Base-by-base conservation (phyloP, 2,888 invertebrate genomes). In the Dryobota labecula region DNA sequence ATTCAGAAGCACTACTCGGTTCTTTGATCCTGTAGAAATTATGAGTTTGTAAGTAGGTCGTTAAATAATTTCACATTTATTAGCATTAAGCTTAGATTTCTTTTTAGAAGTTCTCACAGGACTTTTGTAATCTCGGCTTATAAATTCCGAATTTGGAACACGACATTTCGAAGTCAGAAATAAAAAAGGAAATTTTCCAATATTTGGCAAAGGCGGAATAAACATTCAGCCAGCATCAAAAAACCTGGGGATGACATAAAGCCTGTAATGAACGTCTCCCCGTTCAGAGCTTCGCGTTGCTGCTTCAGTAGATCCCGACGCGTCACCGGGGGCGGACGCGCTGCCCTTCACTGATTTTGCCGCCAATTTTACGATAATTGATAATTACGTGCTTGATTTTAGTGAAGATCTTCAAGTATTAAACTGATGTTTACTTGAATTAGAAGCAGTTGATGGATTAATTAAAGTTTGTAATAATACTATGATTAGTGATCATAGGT, bases 321-420 rank as follows among this genome's bases (percentile, higher is more conserved):
- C 63, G 63, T 76, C 68, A 73, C 9, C 33, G 81, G 70, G 87
- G 63, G 71, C 53, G 81, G 88, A 68, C 88, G 91, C 80, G 84
- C 73, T 73, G 70, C 70, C 38, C 49, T 38, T 58, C 61, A 8
- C 36, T 62, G 76, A 79, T 66, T 88, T 90, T 91, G 83, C 91
- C 92, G 92, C 92, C 89, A 90, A 90, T 86, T 84, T 90, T 88
- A 87, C 90, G 84, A 82, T 72, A 62, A 73, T 69, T 70, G 30
- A 24, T 60, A 60, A 68, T 69, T 60, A 70, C 54, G 49, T 47
- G 20, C 9, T 70, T 18, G 8, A 27, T 24, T 8, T 49, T 45
- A 8, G 15, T 67, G 20, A 38, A 60, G 11, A 53, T 80, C 15
- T 64, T 38, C 7, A 24, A 53, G 11, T 27, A 36, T 49, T 18